Evolutionary conservation across 2,888 invertebrate species (phyloP).

Genomic region (Nephrocerus scutellatus): DNA sequence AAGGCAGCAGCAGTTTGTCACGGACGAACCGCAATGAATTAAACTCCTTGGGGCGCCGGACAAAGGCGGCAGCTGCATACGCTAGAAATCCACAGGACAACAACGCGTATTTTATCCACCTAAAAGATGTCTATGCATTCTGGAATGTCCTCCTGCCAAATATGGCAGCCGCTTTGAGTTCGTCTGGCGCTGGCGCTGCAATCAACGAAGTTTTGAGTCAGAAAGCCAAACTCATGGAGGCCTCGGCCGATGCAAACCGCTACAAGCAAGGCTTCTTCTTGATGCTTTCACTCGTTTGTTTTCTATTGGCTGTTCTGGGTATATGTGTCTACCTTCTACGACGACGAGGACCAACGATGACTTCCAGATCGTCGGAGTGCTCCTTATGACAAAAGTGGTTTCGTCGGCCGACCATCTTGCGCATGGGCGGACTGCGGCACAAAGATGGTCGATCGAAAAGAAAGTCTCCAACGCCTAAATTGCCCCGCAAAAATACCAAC

Average conservation of each 20-base stretch:
- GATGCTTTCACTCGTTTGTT: slow-evolving; percentile 40
- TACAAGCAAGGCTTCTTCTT: slow-evolving; percentile 47
- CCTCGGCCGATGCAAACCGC: slow-evolving; percentile 40
- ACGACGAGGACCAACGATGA: slow-evolving; percentile 31
- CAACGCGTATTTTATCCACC: slow-evolving; percentile 35
- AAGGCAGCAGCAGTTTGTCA: slow-evolving; percentile 26
- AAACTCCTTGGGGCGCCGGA: slow-evolving; percentile 15
- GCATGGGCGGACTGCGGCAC: slow-evolving; percentile 24
- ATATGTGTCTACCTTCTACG: slow-evolving; percentile 44
- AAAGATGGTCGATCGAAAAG: slow-evolving; percentile 20
- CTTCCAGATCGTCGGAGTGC: slow-evolving; percentile 25
- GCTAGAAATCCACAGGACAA: slow-evolving; percentile 31
- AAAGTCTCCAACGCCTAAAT: slow-evolving; percentile 21
- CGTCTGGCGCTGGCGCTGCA: slow-evolving; percentile 16
- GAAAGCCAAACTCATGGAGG: slow-evolving; percentile 34
- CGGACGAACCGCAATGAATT: slow-evolving; percentile 35
- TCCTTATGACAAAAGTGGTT: slow-evolving; percentile 47
- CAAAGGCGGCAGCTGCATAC: slow-evolving; percentile 12
- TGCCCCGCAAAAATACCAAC: slow-evolving; percentile 26
- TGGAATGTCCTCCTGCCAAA: slow-evolving; percentile 42
- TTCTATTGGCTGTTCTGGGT: slow-evolving; percentile 39
- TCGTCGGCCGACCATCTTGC: slow-evolving; percentile 40
- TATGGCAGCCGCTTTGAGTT: slow-evolving; percentile 21
- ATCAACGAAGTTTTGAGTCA: slow-evolving; percentile 29
- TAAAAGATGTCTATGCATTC: slow-evolving; percentile 42